These are phyloP conservation scores for Peromyscus attwateri DNA, from an alignment of 2,797 vertebrate species.

Conservation along the genomic window DNA sequence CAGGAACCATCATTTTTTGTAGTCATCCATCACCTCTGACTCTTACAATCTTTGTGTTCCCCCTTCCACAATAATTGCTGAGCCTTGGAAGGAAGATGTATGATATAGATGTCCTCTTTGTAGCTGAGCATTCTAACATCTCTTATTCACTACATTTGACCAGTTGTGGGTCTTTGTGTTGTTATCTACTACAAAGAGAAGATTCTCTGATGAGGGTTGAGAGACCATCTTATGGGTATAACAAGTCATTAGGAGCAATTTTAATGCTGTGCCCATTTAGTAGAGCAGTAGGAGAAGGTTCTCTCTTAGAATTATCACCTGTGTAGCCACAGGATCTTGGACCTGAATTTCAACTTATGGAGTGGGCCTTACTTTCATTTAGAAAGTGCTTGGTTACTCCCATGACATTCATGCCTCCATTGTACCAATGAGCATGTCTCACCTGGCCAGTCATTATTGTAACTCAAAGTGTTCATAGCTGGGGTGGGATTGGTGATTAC, in stretches of 20 bases:
- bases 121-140: background rate
- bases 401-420: background rate
- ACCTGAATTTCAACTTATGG: background rate
- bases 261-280: background rate
- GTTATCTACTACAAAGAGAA: background rate
- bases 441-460: background rate
- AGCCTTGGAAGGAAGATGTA: background rate
- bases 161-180: background rate
- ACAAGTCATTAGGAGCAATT: background rate
- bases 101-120: background rate
- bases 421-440: background rate
- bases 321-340: background rate
- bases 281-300: background rate
- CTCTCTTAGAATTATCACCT: background rate
- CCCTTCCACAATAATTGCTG: background rate
- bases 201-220: background rate
- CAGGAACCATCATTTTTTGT: background rate
- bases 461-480: background rate
- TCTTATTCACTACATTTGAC: background rate
- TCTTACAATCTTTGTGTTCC: background rate
- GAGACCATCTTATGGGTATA: background rate
- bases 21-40: background rate
- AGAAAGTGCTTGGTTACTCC: background rate
- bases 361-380: background rate
- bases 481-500: background rate